These are phyloP conservation scores for Euura lappo DNA, from an alignment of 1,140 invertebrate genomes.

Conservation along the genomic window DNA sequence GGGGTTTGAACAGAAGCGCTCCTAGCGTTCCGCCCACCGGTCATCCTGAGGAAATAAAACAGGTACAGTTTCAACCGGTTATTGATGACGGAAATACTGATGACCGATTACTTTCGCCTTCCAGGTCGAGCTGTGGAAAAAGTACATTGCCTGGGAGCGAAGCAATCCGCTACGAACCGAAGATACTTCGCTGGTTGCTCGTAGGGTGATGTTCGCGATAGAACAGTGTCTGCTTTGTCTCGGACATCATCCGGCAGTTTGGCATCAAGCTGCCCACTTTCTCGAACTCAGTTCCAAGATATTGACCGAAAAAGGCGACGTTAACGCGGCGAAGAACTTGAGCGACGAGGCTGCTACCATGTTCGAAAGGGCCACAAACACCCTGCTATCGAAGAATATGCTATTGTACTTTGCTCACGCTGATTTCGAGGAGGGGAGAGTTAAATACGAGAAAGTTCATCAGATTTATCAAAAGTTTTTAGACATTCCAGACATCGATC, in stretches of 20 bases:
- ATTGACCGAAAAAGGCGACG: slow-evolving; percentile 93
- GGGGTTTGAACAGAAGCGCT: slow-evolving; percentile 92
- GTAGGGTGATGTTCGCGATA: slow-evolving; percentile 97
- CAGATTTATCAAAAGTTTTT: slow-evolving; percentile 94
- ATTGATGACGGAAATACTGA: background rate
- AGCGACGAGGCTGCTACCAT: slow-evolving; percentile 93
- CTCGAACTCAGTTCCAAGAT: slow-evolving; percentile 93
- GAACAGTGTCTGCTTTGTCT: slow-evolving; percentile 97
- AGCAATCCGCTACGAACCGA: slow-evolving; percentile 95
- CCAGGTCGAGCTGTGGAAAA: slow-evolving; percentile 98
- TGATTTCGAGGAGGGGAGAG: slow-evolving; percentile 96
- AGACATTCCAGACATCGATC: slow-evolving; percentile 89
- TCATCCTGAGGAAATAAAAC: slow-evolving; percentile 90
- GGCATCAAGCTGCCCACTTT: slow-evolving; percentile 98
- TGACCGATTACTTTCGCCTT: slow-evolving; percentile 18
- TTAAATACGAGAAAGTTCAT: slow-evolving; percentile 97
- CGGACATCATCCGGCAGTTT: slow-evolving; percentile 97
- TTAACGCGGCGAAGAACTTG: slow-evolving; percentile 88
- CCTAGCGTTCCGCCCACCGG: slow-evolving; percentile 93
- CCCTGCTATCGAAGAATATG: slow-evolving; percentile 89
- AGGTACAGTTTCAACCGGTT: slow-evolving; percentile 64
- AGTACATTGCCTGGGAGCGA: slow-evolving; percentile 98
- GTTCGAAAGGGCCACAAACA: slow-evolving; percentile 90
- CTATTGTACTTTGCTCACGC: slow-evolving; percentile 97
- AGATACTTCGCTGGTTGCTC: slow-evolving; percentile 90